Conservation (phyloP, 2,113 vertebrate species). For the Malurus elegans region DNA sequence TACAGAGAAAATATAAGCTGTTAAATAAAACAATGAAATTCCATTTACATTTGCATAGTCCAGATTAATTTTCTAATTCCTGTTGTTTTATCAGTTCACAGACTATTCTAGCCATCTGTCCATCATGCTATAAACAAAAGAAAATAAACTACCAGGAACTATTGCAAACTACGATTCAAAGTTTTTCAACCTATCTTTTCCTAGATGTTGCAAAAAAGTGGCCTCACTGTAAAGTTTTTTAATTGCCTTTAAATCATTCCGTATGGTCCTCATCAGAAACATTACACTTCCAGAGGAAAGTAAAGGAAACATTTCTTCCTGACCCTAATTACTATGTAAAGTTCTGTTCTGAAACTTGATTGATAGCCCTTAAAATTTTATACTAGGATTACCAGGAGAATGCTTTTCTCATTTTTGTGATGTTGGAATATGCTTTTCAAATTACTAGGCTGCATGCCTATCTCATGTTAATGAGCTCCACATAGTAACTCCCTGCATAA, state of each 20-base stretch:
- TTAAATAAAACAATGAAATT: background rate
- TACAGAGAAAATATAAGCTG: background rate
- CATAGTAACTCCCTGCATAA: background rate
- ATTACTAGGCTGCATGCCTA: background rate
- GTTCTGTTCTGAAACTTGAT: background rate
- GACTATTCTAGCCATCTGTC: background rate
- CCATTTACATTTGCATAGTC: background rate
- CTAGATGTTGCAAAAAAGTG: background rate
- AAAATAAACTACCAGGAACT: background rate
- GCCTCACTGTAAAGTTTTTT: background rate
- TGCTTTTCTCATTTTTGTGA: background rate
- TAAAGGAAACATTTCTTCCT: background rate
- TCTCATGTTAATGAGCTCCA: background rate
- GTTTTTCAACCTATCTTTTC: background rate
- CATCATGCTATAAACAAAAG: background rate
- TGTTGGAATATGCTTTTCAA: background rate
- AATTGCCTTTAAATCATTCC: background rate
- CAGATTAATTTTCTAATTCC: background rate
- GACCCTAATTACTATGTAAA: background rate
- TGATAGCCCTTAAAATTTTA: background rate
- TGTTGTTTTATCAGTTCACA: background rate
- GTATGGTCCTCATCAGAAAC: background rate
- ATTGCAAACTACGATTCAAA: background rate
- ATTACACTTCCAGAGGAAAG: background rate
- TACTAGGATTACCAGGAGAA: background rate